phyloP scores from a whole-genome alignment of 2,797 vertebrate genomes.

The Dicrostonyx torquatus region DNA sequence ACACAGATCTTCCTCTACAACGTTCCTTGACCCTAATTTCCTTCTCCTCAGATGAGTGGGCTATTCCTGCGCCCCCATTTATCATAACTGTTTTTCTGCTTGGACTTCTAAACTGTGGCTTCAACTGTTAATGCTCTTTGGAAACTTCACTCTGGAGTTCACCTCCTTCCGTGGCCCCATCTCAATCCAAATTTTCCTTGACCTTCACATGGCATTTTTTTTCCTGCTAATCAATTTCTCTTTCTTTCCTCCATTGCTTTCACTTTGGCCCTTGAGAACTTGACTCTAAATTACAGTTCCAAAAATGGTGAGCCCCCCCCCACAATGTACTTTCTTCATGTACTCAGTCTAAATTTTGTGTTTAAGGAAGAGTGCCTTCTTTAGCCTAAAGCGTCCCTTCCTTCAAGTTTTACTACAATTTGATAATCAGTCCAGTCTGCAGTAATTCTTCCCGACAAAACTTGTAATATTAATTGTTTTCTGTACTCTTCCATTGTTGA shows the following conservation, averaged over 20 bases:
- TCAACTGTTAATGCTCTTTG: conserved; percentile 65
- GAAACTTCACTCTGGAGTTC: conserved; percentile 70
- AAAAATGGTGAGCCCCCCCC: not conserved
- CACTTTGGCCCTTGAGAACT: conserved; percentile 10
- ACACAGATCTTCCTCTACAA: conserved; percentile 63
- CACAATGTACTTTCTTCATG: conserved; percentile 36
- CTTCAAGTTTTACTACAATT: not conserved
- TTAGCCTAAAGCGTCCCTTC: not conserved
- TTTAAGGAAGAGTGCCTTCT: not conserved
- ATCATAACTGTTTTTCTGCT: conserved; percentile 77
- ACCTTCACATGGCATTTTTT: conserved; percentile 46
- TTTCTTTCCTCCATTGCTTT: conserved; percentile 58
- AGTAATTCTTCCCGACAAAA: not conserved
- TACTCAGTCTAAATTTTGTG: conserved; percentile 14
- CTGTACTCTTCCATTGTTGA: not conserved
- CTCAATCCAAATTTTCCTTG: conserved; percentile 68
- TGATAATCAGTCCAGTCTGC: not conserved
- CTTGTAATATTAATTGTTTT: conserved; percentile 11
- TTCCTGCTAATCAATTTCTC: conserved; percentile 68
- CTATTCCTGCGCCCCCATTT: conserved; percentile 73
- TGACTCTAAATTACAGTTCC: conserved; percentile 61
- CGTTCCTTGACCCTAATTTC: conserved; percentile 79
- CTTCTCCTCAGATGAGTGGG: conserved; percentile 76
- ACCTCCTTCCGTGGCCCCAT: conserved; percentile 61
- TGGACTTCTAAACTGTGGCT: conserved; percentile 63